A percentile compares a stretch with the other conserved stretches of the same genome.
Conservation (phyloP, 2,888 invertebrate species). For the Candidula unifasciata region DNA sequence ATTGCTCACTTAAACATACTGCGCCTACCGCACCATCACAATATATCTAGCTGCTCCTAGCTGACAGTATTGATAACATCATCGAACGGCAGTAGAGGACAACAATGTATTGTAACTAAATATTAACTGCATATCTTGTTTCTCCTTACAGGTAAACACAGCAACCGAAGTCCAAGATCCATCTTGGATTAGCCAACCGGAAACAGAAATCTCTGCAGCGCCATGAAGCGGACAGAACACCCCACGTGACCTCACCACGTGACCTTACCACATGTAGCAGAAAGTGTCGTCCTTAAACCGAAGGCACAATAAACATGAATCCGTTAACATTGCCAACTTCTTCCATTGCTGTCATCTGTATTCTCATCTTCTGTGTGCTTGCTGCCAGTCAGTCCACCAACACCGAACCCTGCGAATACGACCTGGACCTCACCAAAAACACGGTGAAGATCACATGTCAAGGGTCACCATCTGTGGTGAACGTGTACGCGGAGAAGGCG, state of each 20-base stretch:
- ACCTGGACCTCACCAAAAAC: conserved; percentile 55
- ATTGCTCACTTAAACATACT: too few relatives aligned
- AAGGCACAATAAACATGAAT: neutral
- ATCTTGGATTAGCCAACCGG: too few relatives aligned
- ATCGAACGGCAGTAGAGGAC: too few relatives aligned
- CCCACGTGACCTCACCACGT: neutral
- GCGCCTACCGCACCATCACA: too few relatives aligned
- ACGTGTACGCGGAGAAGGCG: conserved; percentile 56
- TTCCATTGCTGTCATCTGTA: neutral
- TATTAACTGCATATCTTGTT: too few relatives aligned
- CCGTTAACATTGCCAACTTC: neutral
- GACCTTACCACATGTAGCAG: neutral
- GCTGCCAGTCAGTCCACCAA: conserved; percentile 8
- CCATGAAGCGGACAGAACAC: too few relatives aligned
- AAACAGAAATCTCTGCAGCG: too few relatives aligned
- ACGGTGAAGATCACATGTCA: conserved; percentile 55
- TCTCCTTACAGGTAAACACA: too few relatives aligned
- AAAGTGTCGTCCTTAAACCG: neutral
- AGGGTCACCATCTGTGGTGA: conserved; percentile 53
- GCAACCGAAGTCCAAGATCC: too few relatives aligned
- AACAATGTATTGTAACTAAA: too few relatives aligned
- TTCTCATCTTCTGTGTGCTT: neutral
- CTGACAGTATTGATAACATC: too few relatives aligned
- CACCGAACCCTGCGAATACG: conserved; percentile 57
- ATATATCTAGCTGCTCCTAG: too few relatives aligned